Conservation (phyloP, 2,888 invertebrate species). For the Mythimna loreyi region DNA sequence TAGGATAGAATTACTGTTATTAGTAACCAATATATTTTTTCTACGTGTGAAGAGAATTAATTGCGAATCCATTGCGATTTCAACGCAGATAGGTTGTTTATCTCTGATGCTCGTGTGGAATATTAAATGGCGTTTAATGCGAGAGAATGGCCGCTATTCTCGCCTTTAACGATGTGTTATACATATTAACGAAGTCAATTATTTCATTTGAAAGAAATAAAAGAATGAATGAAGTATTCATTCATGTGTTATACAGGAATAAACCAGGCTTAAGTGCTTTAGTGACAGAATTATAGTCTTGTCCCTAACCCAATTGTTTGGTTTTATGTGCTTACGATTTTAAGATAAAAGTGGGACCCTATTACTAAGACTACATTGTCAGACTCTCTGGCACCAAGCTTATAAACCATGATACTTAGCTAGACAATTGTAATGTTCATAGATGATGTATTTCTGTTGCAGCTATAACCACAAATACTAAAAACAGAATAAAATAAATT, state of each 20-base stretch:
- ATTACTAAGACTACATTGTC: too few species aligned
- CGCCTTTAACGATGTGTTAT: slow-evolving; percentile 21
- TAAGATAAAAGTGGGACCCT: too few species aligned
- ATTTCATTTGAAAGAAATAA: slow-evolving; percentile 33
- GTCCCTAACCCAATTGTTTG: neutral
- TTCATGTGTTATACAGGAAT: neutral
- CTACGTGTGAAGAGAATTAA: slow-evolving; percentile 50
- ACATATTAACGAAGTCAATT: slow-evolving; percentile 26
- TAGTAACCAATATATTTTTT: slow-evolving; percentile 55
- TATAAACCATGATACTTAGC: too few species aligned
- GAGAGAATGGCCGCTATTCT: slow-evolving; percentile 31
- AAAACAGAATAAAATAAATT: too few species aligned
- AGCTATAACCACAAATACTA: too few species aligned
- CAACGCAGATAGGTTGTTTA: slow-evolving; percentile 43
- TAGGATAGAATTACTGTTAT: slow-evolving; percentile 59
- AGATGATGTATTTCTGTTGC: too few species aligned
- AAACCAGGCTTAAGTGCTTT: neutral
- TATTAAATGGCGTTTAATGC: slow-evolving; percentile 44
- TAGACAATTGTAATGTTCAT: too few species aligned
- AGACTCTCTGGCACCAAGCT: too few species aligned
- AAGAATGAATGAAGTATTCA: slow-evolving; percentile 29
- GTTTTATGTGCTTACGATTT: neutral
- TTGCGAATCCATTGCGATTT: slow-evolving; percentile 48
- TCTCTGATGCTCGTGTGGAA: slow-evolving; percentile 35
- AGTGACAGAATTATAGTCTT: slow-evolving; percentile 8